Evolutionary conservation across 2,888 invertebrate genomes (phyloP), one percentile per base, ranked within the genome.

Genomic region (Drosophila merina): DNA sequence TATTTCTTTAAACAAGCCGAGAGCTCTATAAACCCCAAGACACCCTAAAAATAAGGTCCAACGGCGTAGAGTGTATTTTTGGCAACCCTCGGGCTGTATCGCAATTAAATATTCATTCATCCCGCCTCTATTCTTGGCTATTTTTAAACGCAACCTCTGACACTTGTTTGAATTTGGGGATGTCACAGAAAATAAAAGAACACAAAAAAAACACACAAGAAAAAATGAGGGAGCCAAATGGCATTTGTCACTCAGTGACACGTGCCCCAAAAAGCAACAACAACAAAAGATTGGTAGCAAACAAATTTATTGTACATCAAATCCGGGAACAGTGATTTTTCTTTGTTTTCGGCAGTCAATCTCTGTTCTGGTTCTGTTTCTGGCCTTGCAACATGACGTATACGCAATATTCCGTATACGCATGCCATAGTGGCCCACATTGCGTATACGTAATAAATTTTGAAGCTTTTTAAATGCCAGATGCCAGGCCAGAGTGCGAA

Each of bases 101-200:
- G 75, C 80, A 80, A 80, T 86, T 81, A 86, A 86, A 86, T 81
- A 81, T 83, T 80, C 81, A 83, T 86, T 67, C 73, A 67, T 74
- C 79, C 77, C 58, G 14, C 20, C 50, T 9, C 12, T 33, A 28
- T 12, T 28, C 51, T 28, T 69, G 58, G 76, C 81, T 86, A 80
- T 86, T 81, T 77, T 86, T 86, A 77, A 77, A 59, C 77, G 42
- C 49, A 58, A 42, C 51, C 12, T 40, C 25, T 44, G 55, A 42
- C 51, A 45, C 54, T 71, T 45, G 67, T 49, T 67, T 40, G 54
- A 36, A 10, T 26, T 10, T 33, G 10, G n/a, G 33, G 33, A 33
- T 33, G 10, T 14, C 14, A 14, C 14, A 14, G 14, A 1, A 14
- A 14, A 14, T 14, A 14, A 14, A 20, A 20, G 20, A 20, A 20